Evolutionary conservation across 2,113 vertebrate genomes (phyloP).

Genomic region (Mohoua ochrocephala): DNA sequence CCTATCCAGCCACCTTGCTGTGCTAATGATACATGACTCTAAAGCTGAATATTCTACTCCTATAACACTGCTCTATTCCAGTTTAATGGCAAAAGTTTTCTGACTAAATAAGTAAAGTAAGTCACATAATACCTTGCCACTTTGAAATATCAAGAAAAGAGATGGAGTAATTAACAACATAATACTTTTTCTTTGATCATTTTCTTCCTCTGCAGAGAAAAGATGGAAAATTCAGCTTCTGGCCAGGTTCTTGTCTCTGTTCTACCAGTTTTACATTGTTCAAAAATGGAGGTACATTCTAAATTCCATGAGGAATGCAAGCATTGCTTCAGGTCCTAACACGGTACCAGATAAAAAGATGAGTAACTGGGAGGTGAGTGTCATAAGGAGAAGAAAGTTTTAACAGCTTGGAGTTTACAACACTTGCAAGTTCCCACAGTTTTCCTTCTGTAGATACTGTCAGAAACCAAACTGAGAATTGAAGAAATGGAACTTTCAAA

Average conservation of each 20-base stretch:
- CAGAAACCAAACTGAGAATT: not conserved
- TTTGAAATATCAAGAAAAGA: not conserved
- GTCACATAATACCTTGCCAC: fast-evolving
- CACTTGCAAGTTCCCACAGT: not conserved
- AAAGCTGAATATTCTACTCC: not conserved
- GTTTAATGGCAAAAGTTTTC: not conserved
- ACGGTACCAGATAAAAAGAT: not conserved
- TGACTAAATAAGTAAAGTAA: not conserved
- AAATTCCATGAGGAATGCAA: not conserved
- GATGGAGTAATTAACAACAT: not conserved
- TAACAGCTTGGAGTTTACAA: not conserved
- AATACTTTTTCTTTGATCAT: not conserved
- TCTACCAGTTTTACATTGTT: not conserved
- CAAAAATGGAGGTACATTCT: not conserved
- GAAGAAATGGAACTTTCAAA: not conserved
- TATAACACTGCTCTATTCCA: not conserved
- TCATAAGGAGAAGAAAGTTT: not conserved
- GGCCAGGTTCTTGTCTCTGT: not conserved
- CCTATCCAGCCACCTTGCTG: not conserved
- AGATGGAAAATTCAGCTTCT: not conserved
- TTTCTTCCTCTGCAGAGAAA: not conserved
- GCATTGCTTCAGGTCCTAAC: not conserved
- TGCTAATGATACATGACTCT: not conserved
- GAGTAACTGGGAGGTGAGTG: not conserved
- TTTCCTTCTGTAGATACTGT: not conserved